Evolutionary conservation across 2,888 invertebrate genomes (phyloP), one percentile per base, ranked within the genome.

Genomic region (Metellina segmentata): DNA sequence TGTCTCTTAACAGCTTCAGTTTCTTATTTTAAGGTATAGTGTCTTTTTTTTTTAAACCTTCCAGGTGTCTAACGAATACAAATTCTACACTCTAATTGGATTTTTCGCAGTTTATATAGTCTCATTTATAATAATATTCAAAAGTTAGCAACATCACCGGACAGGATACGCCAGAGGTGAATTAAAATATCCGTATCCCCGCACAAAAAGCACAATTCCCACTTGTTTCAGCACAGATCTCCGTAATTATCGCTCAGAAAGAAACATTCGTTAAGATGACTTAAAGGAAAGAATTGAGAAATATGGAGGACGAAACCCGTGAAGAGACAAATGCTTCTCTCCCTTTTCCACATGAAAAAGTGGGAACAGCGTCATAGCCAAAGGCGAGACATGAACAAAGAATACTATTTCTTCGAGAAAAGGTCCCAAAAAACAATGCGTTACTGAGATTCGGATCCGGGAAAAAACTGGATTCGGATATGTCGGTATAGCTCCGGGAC

Each of bases 401-500:
- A 70, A 48, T 13, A 49, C 34, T 19, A 49, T 71, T 16, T 71
- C 49, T 82, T 11, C 11, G 13, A 4, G 13, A 51, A 9, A 49
- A 71, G 51, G 49, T 48, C 81, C 69, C 4, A 82, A 61, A 61
- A 61, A 51, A 82, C 49, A 82, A 69, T 71, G 51, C 19, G 11
- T 81, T 13, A 49, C 48, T 11, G n/a, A 49, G 51, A 82, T 82
- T 51, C 48, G 13, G 61, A 61, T 61, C 61, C 61, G 0, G 74
- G 48, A 71, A 82, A 82, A 51, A 34, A 74, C 34, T 20, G 69
- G 34, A 70, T 16, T 49, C 8, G n/a, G 69, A 82, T 48, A 82
- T 71, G 49, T 20, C 48, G 48, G 7, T 48, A n/a, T 71, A 71
- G 70, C 81, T 82, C 9, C 51, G 19, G 71, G 81, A 71, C 81